Evolutionary conservation across 2,113 vertebrate species (phyloP).

Genomic region (Rana temporaria): DNA sequence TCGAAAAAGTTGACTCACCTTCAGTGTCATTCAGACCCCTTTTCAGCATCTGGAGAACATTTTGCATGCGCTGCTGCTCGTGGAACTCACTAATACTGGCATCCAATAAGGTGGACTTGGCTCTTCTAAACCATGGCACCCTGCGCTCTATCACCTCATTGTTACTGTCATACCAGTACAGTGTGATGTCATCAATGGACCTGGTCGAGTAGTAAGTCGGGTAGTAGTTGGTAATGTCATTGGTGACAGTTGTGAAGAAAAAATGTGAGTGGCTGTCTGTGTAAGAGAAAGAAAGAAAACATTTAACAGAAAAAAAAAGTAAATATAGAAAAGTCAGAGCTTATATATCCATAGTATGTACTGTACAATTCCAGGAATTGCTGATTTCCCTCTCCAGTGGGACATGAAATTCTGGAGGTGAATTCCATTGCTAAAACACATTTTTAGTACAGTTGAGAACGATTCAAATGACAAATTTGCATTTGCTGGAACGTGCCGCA

Average conservation of each 20-base stretch:
- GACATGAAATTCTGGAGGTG: no score
- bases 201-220: not conserved
- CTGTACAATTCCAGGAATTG: no score
- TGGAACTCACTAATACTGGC: not conserved
- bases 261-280: not conserved
- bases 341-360: no score
- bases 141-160: not conserved
- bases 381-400: no score
- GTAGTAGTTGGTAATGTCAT: not conserved
- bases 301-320: no score
- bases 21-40: not conserved
- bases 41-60: not conserved
- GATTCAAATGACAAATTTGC: no score
- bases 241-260: slow-evolving; percentile 18
- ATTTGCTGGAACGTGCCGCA: no score
- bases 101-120: not conserved
- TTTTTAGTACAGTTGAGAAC: no score
- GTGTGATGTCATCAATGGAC: not conserved
- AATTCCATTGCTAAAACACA: no score
- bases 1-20: not conserved
- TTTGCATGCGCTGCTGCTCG: not conserved
- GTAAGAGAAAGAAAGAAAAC: no score
- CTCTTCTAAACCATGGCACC: not conserved
- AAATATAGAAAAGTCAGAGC: no score
- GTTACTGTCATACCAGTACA: not conserved